A percentile compares a stretch with the other conserved stretches of the same genome.
These are phyloP conservation scores for Heliornis fulica DNA, from an alignment of 2,113 vertebrate genomes.

Conservation along the genomic window DNA sequence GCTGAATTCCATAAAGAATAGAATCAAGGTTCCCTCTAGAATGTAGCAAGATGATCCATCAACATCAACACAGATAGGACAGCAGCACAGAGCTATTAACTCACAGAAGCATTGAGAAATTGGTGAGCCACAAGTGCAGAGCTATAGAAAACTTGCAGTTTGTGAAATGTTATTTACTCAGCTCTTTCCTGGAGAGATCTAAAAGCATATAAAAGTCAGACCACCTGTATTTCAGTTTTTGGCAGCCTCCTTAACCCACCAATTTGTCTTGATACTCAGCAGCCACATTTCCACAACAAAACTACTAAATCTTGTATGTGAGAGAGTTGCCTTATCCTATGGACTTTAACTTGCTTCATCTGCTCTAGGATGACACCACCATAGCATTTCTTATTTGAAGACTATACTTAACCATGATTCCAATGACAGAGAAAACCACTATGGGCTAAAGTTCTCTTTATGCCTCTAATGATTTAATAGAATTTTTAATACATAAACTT, in stretches of 20 bases:
- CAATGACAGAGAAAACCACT: neutral
- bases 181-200: neutral
- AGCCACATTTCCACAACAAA: neutral
- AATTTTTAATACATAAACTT: neutral
- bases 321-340: neutral
- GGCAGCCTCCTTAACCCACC: neutral
- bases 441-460: neutral
- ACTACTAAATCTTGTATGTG: neutral
- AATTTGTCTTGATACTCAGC: neutral
- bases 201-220: neutral
- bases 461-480: neutral
- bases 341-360: neutral
- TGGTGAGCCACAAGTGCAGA: neutral
- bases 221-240: neutral
- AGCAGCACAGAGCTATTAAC: neutral
- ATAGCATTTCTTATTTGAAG: neutral
- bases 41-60: neutral
- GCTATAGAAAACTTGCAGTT: neutral
- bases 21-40: neutral
- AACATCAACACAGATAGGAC: neutral
- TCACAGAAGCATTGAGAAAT: neutral
- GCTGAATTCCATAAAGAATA: neutral
- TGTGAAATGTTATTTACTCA: neutral
- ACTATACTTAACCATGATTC: neutral
- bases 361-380: neutral